Base-by-base conservation (phyloP, 2,113 vertebrate genomes). In the Elephantulus edwardii region DNA sequence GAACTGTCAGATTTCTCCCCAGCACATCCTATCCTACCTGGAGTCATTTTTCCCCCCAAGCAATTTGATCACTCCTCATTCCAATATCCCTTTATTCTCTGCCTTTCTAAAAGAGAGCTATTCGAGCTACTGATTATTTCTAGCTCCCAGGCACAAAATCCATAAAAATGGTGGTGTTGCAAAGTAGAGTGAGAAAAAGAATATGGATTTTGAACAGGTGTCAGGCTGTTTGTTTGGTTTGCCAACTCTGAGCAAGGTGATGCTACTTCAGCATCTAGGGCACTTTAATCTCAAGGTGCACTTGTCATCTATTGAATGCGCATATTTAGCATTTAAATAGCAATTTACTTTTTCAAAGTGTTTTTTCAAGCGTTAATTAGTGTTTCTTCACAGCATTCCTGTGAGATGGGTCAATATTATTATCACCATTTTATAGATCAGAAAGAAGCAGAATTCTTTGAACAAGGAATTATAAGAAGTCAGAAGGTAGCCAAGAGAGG, bases 311-410 rank as follows among this genome's bases (percentile, higher is more conserved):
- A 38, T 68, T 90, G 83, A 91, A 88, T 91, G 83, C 22, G 70
- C 83, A 24, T 88, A 68, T 19, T 95, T 90, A 93, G 79, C 93
- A 92, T 92, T 92, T 93, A 92, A 93, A 95, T 86, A 85, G 83
- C 79, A 86, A 77, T 93, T 80, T 92, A 35, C 35, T 0, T 94
- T 88, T 94, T 80, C 82, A 90, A 44, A 86, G 86, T 92, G 71
- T 83, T 92, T 78, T n/a, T n/a, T 66, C 88, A 71, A 91, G 85
- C 35, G 20, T 40, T 93, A 80, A 92, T 93, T 92, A 93, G 88
- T 88, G 83, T 91, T 76, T 93, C 82, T 94, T 92, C 92, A 80
- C 79, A 80, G 79, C 40, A 35, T 46, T 42, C 79, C 46, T 56
- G 11, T 52, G 86, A 91, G 86, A 77, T 83, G 60, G 94, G 86